Base-by-base conservation (phyloP, 2,888 invertebrate species). In the Idaea dimidiata region DNA sequence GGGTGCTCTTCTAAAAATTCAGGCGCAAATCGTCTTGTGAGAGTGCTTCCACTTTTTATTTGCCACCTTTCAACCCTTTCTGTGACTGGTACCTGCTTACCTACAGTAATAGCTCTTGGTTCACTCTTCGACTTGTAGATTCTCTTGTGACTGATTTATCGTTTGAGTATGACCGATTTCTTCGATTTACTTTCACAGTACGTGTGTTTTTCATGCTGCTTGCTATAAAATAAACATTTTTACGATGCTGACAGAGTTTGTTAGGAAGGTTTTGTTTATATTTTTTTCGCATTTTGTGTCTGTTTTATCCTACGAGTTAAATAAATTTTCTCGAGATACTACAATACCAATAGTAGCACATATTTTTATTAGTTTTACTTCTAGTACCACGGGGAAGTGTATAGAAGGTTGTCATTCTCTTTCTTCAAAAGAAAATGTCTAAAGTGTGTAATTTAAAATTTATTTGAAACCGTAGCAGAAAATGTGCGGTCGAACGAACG, bases 1-100 rank as follows among this genome's bases (percentile, higher is more conserved):
- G n/a, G n/a, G n/a, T 10, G 10, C 43, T 43, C 43, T 10, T 43
- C 6, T 43, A 43, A 43, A 43, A 43, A 10, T 43, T 43, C 43
- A 43, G 43, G 43, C 43, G 43, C 43, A 43, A 43, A 43, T 43
- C 43, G 8, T 43, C 10, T 43, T 43, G 10, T 8, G 43, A 43
- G 43, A 43, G 43, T 43, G 43, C 43, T 43, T 43, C 43, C 43
- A 43, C 43, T 43, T 43, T 43, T 43, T 43, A 43, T 43, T 43
- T 43, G 43, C 43, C 43, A 43, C 43, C 43, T 43, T 43, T 43
- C 10, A 43, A 43, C 43, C 43, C 43, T 43, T 43, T 43, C 43
- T 43, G 43, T 43, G 43, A 8, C 14, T 10, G 43, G 43, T 43
- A 43, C 43, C 14, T 43, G 10, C 14, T 8, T 43, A 43, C 14